Evolutionary conservation across 92 coral and sea anemone genomes (phyloP).

Genomic region (Epizoanthus fatuus): DNA sequence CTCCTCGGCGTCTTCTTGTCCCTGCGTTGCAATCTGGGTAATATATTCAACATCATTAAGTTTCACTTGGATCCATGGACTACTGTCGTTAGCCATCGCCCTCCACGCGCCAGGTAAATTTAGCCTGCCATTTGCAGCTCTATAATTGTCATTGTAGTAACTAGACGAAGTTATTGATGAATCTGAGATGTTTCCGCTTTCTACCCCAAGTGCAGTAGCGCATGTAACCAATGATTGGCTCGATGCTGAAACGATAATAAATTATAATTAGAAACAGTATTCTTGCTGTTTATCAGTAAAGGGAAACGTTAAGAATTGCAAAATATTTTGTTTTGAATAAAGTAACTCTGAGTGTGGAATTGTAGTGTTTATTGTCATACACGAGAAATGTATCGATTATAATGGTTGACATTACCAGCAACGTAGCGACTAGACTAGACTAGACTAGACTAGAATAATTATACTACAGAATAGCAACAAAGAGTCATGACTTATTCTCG

Average conservation of each 20-base stretch:
- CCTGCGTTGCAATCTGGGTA: slow-evolving; percentile 11
- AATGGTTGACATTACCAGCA: too few relatives aligned
- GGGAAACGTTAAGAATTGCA: not conserved
- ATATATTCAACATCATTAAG: not conserved
- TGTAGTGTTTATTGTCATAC: too few relatives aligned
- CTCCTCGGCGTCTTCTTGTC: not conserved
- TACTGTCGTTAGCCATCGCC: not conserved
- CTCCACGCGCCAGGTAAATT: slow-evolving; percentile 14
- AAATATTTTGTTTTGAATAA: not conserved
- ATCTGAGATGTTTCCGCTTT: not conserved
- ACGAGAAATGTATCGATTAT: too few relatives aligned
- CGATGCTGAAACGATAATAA: not conserved
- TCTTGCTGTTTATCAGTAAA: not conserved
- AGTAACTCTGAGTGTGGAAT: too few relatives aligned
- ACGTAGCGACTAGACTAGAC: too few relatives aligned
- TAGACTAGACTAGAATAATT: too few relatives aligned
- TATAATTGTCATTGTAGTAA: not conserved
- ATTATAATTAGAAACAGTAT: too few relatives aligned
- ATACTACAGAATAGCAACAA: too few relatives aligned
- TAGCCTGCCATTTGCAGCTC: not conserved
- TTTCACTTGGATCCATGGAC: slow-evolving; percentile 21
- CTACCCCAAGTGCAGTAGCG: not conserved
- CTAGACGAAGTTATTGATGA: slow-evolving; percentile 8
- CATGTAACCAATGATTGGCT: not conserved
- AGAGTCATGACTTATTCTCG: too few relatives aligned